Evolutionary conservation across 2,888 invertebrate genomes (phyloP).

Genomic region (Drosophila niveifrons): DNA sequence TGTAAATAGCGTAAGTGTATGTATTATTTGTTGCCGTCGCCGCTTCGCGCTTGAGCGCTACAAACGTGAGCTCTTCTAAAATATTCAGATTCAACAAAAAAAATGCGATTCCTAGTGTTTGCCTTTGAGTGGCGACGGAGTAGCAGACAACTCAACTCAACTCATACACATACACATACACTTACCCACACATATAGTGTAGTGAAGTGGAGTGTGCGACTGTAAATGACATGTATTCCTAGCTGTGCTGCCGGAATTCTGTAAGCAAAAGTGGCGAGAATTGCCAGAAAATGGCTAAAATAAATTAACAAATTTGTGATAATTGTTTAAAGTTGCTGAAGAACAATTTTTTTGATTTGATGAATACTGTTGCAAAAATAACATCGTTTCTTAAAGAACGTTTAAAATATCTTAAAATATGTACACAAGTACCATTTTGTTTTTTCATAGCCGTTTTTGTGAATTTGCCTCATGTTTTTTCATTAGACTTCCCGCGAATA

Average conservation of each 20-base stretch:
- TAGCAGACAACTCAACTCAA: constrained; percentile 32
- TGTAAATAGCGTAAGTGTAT: constrained; percentile 10
- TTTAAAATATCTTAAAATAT: too few species aligned
- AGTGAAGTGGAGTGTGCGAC: constrained; percentile 2
- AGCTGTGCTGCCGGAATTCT: constrained; percentile 35
- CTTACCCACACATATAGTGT: not conserved
- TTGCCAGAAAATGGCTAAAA: too few species aligned
- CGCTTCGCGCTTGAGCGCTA: constrained; percentile 59
- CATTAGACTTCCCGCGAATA: too few species aligned
- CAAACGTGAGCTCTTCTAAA: constrained; percentile 48
- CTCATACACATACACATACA: constrained; percentile 26
- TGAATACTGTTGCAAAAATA: too few species aligned
- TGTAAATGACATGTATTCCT: constrained; percentile 59
- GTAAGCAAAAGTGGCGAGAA: not conserved
- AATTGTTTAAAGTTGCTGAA: too few species aligned
- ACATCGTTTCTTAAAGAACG: too few species aligned
- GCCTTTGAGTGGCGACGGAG: constrained; percentile 54
- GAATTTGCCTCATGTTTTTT: too few species aligned
- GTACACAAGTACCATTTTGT: too few species aligned
- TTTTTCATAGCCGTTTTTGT: too few species aligned
- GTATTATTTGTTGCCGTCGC: constrained; percentile 40
- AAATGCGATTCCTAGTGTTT: constrained; percentile 38
- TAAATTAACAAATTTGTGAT: too few species aligned
- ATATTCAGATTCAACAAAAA: constrained; percentile 42
- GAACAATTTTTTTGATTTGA: too few species aligned